phyloP scores from a whole-genome alignment of 2,113 vertebrate genomes.

The Lota lota region DNA sequence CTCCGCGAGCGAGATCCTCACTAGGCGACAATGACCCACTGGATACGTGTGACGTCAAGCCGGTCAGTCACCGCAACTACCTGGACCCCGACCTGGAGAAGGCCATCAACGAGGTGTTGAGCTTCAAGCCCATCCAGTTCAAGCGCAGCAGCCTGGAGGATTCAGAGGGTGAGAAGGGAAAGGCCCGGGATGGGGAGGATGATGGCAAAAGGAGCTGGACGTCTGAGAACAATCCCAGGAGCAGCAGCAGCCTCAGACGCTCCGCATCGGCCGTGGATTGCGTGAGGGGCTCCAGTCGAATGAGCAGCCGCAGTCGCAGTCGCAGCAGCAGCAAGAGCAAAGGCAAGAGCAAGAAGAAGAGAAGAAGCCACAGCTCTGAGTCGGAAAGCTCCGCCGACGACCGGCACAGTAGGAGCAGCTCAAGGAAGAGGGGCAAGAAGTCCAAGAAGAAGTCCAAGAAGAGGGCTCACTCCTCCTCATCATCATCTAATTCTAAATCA shows the following conservation, averaged over 20 bases:
- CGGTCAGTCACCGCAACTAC: conserved; percentile 80
- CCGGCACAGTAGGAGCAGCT: conserved; percentile 65
- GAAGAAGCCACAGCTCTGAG: conserved; percentile 66
- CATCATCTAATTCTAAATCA: conserved; percentile 47
- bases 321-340: conserved; percentile 57
- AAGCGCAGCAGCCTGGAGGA: conserved; percentile 82
- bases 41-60: conserved; percentile 56
- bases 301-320: conserved; percentile 51
- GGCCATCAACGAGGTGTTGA: conserved; percentile 92
- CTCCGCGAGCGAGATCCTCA: conserved; percentile 73
- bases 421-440: conserved; percentile 80
- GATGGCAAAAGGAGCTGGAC: conserved; percentile 62
- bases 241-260: conserved; percentile 72
- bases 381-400: conserved; percentile 67
- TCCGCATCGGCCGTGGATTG: conserved; percentile 84
- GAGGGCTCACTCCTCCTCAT: conserved; percentile 68
- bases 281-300: conserved; percentile 58
- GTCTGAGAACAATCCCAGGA: conserved; percentile 31
- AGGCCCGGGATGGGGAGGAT: conserved; percentile 52
- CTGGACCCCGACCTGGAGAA: conserved; percentile 93
- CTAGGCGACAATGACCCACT: conserved; percentile 30
- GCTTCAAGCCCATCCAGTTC: conserved; percentile 82
- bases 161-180: conserved; percentile 60
- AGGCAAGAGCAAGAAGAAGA: conserved; percentile 65
- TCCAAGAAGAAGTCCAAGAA: conserved; percentile 85